phyloP scores from a whole-genome alignment of 2,113 vertebrate species.

The Alethe castanea region DNA sequence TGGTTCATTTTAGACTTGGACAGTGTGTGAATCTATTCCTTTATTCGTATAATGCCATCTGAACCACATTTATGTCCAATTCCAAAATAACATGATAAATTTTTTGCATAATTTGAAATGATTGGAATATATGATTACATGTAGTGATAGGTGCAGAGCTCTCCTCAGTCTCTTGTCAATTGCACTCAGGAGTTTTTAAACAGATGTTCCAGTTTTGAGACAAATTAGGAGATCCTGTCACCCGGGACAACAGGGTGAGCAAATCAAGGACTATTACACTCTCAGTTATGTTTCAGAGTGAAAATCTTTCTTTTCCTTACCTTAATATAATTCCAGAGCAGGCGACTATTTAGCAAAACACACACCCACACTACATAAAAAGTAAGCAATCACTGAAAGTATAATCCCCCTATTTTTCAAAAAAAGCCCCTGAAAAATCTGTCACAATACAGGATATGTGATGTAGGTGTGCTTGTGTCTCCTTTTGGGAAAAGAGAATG shows the following conservation, averaged over 20 bases:
- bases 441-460: not conserved
- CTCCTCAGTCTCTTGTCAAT: not conserved
- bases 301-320: not conserved
- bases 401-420: not conserved
- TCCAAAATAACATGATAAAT: not conserved
- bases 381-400: not conserved
- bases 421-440: not conserved
- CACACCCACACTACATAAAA: accelerated
- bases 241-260: not conserved
- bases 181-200: not conserved
- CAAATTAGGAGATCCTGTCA: not conserved
- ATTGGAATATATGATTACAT: not conserved
- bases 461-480: not conserved
- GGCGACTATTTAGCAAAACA: not conserved
- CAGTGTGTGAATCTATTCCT: not conserved
- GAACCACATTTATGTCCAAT: not conserved
- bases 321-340: not conserved
- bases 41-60: not conserved
- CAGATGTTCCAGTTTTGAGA: not conserved
- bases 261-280: not conserved
- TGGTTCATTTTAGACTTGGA: not conserved
- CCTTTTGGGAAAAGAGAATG: not conserved
- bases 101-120: not conserved
- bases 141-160: not conserved
- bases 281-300: not conserved